Evolutionary conservation across 92 coral and sea anemone species (phyloP), one percentile per base, ranked within the genome.

Genomic region (Blastomussa wellsi): DNA sequence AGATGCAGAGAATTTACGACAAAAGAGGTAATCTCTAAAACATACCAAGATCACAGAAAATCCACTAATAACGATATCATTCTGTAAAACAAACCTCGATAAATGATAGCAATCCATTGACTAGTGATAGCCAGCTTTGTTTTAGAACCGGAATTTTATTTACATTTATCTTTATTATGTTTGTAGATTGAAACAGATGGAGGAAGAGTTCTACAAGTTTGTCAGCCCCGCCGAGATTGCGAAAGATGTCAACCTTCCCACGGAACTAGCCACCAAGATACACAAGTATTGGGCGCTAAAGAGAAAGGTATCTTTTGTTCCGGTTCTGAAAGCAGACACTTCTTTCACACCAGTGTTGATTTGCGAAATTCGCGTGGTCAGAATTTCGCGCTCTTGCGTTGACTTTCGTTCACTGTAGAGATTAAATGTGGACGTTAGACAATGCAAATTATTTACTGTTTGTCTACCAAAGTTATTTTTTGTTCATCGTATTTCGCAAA

Each of bases 241-340:
- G 29, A 95, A 89, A 66, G 98, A 95, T 71, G 89, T 96, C 41
- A 89, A 86, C 59, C 71, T 95, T 36, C 94, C 94, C 39, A 92
- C 83, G 81, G 99, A 96, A 80, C 89, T 95, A 22, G 92, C 93
- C 26, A 65, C 86, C 2, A 92, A 89, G 68, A 93, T 96, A 44
- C 95, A 95, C 84, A 90, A 94, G 81, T 96, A 65, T 79, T 96
- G 99, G 99, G 92, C 97, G 16, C 98, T 96, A 17, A 96, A 96
- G 86, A 91, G 99, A 87, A 96, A 96, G 97, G 98, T 96, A 72
- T 36, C 26, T 53, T 57, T 13, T 10, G 7, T 28, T 24, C 52
- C 78, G 7, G 20, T 39, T 39, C 44, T 39, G 44, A 7, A 39
- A 44, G 11, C 49, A 13, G 11, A 44, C 7, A n/a, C n/a, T n/a